These are phyloP conservation scores for Enteromius fasciolatus DNA, from an alignment of 2,797 vertebrate species.

Conservation along the genomic window DNA sequence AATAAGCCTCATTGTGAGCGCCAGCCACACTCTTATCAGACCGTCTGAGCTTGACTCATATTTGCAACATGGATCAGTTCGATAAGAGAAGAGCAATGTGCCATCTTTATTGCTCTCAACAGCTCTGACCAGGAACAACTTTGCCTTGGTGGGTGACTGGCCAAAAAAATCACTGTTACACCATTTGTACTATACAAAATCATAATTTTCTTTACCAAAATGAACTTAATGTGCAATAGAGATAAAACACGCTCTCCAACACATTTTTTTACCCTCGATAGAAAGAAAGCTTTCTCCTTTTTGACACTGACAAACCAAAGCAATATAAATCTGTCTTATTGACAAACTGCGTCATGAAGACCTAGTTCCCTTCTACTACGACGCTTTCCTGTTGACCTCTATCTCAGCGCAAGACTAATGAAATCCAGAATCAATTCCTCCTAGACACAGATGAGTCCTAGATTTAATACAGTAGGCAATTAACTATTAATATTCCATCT, in stretches of 20 bases:
- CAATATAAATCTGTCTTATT: slow-evolving; percentile 15
- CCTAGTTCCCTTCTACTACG: neutral
- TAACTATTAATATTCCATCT: slow-evolving; percentile 46
- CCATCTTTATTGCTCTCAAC: neutral
- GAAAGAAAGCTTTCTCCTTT: neutral
- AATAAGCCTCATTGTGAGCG: slow-evolving; percentile 16
- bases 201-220: neutral
- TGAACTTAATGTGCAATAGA: neutral
- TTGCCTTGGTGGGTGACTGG: neutral
- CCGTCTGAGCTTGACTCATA: slow-evolving; percentile 18
- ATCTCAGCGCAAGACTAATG: slow-evolving; percentile 34
- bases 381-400: slow-evolving; percentile 25
- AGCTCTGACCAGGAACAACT: neutral
- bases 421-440: slow-evolving; percentile 45
- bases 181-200: neutral
- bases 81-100: neutral
- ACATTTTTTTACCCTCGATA: neutral
- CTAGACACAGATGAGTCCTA: slow-evolving; percentile 37
- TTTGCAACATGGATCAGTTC: slow-evolving; percentile 21
- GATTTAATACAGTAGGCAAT: slow-evolving; percentile 47
- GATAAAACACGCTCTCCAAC: neutral
- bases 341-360: slow-evolving; percentile 13
- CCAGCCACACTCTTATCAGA: slow-evolving; percentile 21
- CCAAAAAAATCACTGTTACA: neutral
- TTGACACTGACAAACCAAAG: neutral